A percentile compares a stretch with the other conserved stretches of the same genome.
phyloP scores from a whole-genome alignment of 92 coral and sea anemone species.

The Virgularia gustaviana region DNA sequence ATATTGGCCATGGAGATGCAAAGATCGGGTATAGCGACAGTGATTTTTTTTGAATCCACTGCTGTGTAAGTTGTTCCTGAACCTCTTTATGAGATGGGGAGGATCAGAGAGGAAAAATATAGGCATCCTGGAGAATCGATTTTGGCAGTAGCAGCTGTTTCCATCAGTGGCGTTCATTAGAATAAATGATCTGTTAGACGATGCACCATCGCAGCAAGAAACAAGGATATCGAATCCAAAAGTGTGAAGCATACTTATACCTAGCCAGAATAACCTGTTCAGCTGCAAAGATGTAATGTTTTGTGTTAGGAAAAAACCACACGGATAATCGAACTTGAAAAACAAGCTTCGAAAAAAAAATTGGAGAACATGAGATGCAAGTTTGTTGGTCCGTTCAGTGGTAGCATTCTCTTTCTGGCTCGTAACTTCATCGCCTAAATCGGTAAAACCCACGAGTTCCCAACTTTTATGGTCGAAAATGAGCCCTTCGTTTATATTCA shows the following conservation, averaged over 20 bases:
- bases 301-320: constrained; percentile 32
- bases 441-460: constrained; percentile 29
- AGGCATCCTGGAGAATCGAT: constrained; percentile 29
- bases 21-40: constrained; percentile 25
- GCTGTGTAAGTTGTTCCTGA: constrained; percentile 29
- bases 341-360: constrained; percentile 37
- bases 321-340: constrained; percentile 22
- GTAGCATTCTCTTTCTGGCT: background rate
- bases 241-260: constrained; percentile 37
- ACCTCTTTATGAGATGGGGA: constrained; percentile 40
- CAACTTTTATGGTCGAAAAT: constrained; percentile 18
- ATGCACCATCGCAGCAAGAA: constrained; percentile 46
- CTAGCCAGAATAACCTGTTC: constrained; percentile 47
- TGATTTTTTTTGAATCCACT: constrained; percentile 35
- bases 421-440: background rate
- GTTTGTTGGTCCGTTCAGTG: background rate
- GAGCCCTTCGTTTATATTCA: constrained; percentile 22
- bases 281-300: constrained; percentile 32
- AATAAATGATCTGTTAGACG: constrained; percentile 43
- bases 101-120: constrained; percentile 48
- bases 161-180: constrained; percentile 21
- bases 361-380: constrained; percentile 34
- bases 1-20: constrained; percentile 4
- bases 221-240: constrained; percentile 35
- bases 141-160: constrained; percentile 8